Base-by-base conservation (phyloP, 2,888 invertebrate genomes). In the Bombyx huttoni region DNA sequence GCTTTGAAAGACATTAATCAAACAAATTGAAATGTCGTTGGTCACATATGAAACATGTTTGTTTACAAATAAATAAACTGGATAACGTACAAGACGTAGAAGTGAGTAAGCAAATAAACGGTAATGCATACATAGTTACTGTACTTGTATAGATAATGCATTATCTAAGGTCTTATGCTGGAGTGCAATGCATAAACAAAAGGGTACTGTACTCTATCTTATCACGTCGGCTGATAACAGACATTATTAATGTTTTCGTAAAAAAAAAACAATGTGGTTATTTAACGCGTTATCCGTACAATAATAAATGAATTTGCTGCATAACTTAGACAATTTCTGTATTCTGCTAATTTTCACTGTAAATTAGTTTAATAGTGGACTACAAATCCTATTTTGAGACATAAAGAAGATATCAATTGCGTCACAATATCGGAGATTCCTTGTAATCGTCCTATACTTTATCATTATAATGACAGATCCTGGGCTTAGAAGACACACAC, bases 181-280 rank as follows among this genome's bases (percentile, higher is more conserved):
- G 70, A 80, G 78, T 76, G 79, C 77, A 78, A 64, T 64, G 69
- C 70, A 75, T 79, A 80, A 81, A 84, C 81, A 85, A 82, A 79
- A 77, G 78, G 75, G 74, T 73, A 75, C 77, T 77, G 70, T 76
- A 72, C 70, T 70, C 54, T 82, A 84, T 85, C 85, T 85, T 83
- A 84, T 86, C 85, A 68, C 55, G 61, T 56, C 65, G 67, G 53
- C 70, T 74, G 83, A 83, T 85, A 82, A 83, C 65, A 62, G 58
- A 74, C 74, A 73, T 78, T 75, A 73, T 70, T 76, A 74, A 68
- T 71, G 69, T 70, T 76, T 63, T 73, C 70, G 65, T 69, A 65
- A 70, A 73, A 68, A 67, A 70, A 68, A 68, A 70, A 68, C 63
- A 67, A 67, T 67, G 62, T 67, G 63, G 65, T 62, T 71, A 64